Evolutionary conservation across 2,113 vertebrate species (phyloP).

Genomic region (Sakesphorus luctuosus): DNA sequence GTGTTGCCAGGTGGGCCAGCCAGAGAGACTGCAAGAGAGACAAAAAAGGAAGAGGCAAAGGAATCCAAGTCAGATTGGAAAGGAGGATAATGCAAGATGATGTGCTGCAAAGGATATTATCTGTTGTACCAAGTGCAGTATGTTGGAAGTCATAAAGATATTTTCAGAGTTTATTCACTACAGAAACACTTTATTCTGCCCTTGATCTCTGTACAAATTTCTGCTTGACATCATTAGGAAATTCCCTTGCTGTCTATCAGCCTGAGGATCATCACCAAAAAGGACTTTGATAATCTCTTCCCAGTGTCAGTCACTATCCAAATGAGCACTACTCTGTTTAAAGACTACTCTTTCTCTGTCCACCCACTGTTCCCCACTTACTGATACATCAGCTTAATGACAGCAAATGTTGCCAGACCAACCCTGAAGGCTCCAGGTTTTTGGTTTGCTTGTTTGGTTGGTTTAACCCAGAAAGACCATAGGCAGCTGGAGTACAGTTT

Average conservation of each 20-base stretch:
- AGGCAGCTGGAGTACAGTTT: neutral
- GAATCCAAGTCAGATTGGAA: neutral
- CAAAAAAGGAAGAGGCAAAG: neutral
- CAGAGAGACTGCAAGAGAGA: neutral
- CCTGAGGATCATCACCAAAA: neutral
- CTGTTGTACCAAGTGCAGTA: neutral
- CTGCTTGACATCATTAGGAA: neutral
- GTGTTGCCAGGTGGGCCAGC: neutral
- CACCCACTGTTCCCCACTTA: neutral
- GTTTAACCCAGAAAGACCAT: neutral
- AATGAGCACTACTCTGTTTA: neutral
- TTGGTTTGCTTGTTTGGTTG: neutral
- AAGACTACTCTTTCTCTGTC: neutral
- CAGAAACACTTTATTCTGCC: neutral
- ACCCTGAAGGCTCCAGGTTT: neutral
- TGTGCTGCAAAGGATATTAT: neutral
- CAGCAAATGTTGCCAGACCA: neutral
- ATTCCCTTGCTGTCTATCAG: neutral
- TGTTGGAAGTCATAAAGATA: neutral
- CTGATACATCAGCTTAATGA: neutral
- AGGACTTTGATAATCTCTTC: neutral
- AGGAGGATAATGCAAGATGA: neutral
- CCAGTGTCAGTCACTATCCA: neutral
- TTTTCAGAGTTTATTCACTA: neutral
- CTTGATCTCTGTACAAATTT: neutral